These are phyloP conservation scores for Mobula hypostoma DNA, from an alignment of 2,113 vertebrate species.

Conservation along the genomic window DNA sequence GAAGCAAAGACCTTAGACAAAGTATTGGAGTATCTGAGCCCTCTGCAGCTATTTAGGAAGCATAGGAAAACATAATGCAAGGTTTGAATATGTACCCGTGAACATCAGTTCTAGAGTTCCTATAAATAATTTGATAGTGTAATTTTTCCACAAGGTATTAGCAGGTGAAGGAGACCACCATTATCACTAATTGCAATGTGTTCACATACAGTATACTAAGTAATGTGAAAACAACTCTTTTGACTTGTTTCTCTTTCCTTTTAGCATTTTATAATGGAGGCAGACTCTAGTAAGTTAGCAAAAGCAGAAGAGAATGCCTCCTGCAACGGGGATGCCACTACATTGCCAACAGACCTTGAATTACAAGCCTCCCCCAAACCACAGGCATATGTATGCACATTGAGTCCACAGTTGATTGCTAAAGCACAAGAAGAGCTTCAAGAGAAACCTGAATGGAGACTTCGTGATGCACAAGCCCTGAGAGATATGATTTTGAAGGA, in stretches of 20 bases:
- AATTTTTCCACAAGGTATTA: neutral
- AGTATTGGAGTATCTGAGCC: no score
- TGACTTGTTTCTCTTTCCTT: neutral
- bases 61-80: neutral
- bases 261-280: neutral
- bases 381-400: slow-evolving; percentile 73
- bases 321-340: slow-evolving; percentile 62
- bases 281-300: slow-evolving; percentile 49
- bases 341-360: slow-evolving; percentile 53
- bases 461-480: slow-evolving; percentile 86
- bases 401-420: slow-evolving; percentile 79
- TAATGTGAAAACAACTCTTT: neutral
- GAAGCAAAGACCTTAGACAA: no score
- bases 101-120: neutral
- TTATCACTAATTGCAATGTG: neutral
- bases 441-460: slow-evolving; percentile 93
- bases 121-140: neutral
- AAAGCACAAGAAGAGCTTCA: slow-evolving; percentile 93
- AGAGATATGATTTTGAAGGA: slow-evolving; percentile 95
- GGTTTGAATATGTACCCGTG: neutral
- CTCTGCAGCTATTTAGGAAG: no score
- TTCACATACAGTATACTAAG: no score
- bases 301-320: slow-evolving; percentile 84
- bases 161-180: neutral
- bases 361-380: slow-evolving; percentile 55